Base-by-base conservation (phyloP, 37 sponge, comb jelly and placozoan genomes). In the Trichoplax adhaerens region DNA sequence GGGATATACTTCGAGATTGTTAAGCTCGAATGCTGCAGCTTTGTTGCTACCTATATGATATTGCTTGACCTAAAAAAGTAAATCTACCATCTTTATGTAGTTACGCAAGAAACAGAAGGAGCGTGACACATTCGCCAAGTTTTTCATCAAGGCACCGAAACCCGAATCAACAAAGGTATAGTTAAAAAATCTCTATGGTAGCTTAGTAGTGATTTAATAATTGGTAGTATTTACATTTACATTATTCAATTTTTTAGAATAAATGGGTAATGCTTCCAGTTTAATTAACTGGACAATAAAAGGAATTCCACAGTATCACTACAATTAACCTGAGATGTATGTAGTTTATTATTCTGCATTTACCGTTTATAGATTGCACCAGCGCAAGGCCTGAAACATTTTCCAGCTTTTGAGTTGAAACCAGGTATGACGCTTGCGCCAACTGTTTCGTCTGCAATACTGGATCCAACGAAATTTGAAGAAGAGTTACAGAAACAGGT, bases 391-490 rank as follows among this genome's bases (percentile, higher is more conserved):
- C 52, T 8, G 29, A 53, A 59, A 0, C 63, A 10, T n/a, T 46
- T 63, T 3, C 74, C 74, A 1, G 51, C 84, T 46, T 79, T 83
- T 53, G 54, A 76, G 55, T 48, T 70, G 64, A 79, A 79, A 12
- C 65, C 76, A 3, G 72, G 65, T 46, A 75, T 76, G 81, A 66
- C 68, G 1, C 56, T 83, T 1, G 84, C 84, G 48, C 54, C 54
- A 8, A 62, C 56, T 1, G 76, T 81, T 12, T 50, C 70, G 0
- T 68, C 76, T 52, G 68, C 72, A 6, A 57, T 83, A 3, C n/a
- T 5, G 7, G 72, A 75, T 53, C 72, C 64, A 1, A 48, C 56
- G 5, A 52, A 55, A n/a, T 79, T 83, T 66, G 84, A 83, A 46
- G 0, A 47, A 2, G 61, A 60, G 72, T 10, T 83, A 1, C 5